Conservation (phyloP, 1,140 invertebrate species). For the Brachionus koreanus region DNA sequence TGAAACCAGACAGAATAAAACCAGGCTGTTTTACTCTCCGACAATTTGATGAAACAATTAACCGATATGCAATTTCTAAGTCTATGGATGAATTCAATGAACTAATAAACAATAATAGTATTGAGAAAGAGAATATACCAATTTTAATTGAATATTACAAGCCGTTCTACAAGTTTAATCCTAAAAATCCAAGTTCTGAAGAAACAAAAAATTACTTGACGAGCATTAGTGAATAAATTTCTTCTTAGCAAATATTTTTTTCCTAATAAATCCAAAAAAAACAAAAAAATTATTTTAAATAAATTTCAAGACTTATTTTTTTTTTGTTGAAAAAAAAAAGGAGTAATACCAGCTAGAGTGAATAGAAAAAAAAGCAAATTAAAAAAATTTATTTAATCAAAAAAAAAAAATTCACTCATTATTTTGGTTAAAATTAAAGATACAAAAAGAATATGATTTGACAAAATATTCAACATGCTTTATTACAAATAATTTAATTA, state of each 20-base stretch:
- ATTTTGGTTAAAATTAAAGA: not conserved
- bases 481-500: constrained; percentile 7
- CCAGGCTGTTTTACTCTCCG: not conserved
- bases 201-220: not conserved
- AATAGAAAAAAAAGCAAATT: not conserved
- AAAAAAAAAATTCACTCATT: not conserved
- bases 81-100: not conserved
- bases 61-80: not conserved
- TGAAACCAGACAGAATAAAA: constrained; percentile 19
- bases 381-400: not conserved
- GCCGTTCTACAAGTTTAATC: constrained; percentile 20
- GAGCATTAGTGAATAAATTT: not conserved
- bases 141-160: constrained; percentile 26
- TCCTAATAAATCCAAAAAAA: no score
- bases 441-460: not conserved
- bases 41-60: constrained; percentile 34
- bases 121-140: not conserved
- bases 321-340: no score
- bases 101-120: not conserved
- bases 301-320: not conserved
- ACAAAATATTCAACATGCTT: not conserved
- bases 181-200: not conserved
- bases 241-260: not conserved
- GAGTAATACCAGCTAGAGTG: no score
- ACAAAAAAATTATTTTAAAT: not conserved